Conservation (phyloP, 1,140 invertebrate species). For the Lepidotrigona ventralis region DNA sequence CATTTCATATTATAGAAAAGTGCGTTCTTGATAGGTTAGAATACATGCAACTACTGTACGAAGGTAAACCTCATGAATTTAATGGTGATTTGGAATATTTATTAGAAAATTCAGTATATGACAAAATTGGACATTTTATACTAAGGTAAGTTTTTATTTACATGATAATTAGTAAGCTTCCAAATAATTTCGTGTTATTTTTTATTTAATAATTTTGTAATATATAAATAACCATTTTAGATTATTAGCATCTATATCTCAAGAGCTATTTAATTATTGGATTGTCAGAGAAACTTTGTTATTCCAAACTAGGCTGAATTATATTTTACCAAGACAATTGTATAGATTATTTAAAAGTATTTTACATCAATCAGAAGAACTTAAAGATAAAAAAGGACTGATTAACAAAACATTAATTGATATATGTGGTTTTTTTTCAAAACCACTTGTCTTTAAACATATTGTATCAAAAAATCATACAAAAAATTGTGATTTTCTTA, state of each 20-base stretch:
- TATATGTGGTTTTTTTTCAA: constrained; percentile 65
- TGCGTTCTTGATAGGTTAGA: constrained; percentile 72
- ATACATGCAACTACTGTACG: constrained; percentile 70
- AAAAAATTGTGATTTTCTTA: constrained; percentile 61
- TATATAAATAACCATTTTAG: constrained; percentile 59
- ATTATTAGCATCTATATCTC: constrained; percentile 68
- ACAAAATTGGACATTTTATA: constrained; percentile 82
- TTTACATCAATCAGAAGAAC: constrained; percentile 57
- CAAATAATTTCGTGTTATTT: background rate
- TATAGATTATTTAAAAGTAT: constrained; percentile 72
- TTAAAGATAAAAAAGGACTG: constrained; percentile 43
- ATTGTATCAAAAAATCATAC: constrained; percentile 63
- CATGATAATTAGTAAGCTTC: constrained; percentile 63
- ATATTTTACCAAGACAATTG: constrained; percentile 68
- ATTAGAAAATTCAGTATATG: constrained; percentile 81
- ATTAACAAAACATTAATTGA: constrained; percentile 62
- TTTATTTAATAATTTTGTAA: background rate
- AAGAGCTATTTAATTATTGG: constrained; percentile 71
- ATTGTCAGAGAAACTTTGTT: constrained; percentile 69
- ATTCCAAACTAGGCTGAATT: constrained; percentile 70
- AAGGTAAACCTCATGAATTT: constrained; percentile 64
- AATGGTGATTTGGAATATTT: constrained; percentile 80
- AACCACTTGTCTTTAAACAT: constrained; percentile 68
- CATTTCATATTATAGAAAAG: constrained; percentile 73
- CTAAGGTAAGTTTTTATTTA: constrained; percentile 78